These are phyloP conservation scores for Phrynocephalus forsythii DNA, from an alignment of 2,797 vertebrate species.

Conservation along the genomic window DNA sequence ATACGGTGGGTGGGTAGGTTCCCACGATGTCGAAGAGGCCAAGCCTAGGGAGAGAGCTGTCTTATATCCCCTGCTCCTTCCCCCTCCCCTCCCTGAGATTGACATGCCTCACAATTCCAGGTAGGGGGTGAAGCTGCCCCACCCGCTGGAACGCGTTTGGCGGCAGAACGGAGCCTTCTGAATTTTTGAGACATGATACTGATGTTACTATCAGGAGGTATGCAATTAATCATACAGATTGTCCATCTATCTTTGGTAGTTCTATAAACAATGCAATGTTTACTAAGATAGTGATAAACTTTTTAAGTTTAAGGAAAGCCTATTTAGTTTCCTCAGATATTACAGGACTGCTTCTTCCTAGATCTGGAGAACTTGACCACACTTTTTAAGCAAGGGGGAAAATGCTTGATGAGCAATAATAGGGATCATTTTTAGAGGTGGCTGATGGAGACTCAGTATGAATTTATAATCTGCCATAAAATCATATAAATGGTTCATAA, in stretches of 20 bases:
- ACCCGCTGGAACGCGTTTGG: too few species aligned
- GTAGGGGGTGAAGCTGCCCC: too few species aligned
- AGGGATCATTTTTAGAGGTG: not conserved
- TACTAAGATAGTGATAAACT: not conserved
- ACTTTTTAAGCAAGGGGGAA: not conserved
- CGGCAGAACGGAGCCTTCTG: too few species aligned
- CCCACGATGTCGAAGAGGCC: too few species aligned
- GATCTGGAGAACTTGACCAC: not conserved
- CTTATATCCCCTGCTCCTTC: too few species aligned
- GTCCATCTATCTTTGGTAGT: too few species aligned
- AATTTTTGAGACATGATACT: not conserved
- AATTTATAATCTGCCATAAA: not conserved
- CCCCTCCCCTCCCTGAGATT: too few species aligned
- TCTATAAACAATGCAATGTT: too few species aligned
- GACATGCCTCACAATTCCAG: too few species aligned
- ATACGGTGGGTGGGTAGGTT: too few species aligned
- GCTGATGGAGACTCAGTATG: not conserved
- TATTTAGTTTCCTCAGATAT: not conserved
- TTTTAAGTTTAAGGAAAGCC: not conserved
- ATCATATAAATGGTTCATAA: not conserved
- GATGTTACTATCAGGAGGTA: not conserved
- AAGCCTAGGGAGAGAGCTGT: too few species aligned
- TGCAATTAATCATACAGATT: not conserved
- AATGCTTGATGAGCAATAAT: not conserved
- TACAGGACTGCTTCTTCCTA: not conserved